A percentile compares a stretch with the other conserved stretches of the same genome.
These are phyloP conservation scores for Arenaria interpres DNA, from an alignment of 2,113 vertebrate genomes.

Conservation along the genomic window DNA sequence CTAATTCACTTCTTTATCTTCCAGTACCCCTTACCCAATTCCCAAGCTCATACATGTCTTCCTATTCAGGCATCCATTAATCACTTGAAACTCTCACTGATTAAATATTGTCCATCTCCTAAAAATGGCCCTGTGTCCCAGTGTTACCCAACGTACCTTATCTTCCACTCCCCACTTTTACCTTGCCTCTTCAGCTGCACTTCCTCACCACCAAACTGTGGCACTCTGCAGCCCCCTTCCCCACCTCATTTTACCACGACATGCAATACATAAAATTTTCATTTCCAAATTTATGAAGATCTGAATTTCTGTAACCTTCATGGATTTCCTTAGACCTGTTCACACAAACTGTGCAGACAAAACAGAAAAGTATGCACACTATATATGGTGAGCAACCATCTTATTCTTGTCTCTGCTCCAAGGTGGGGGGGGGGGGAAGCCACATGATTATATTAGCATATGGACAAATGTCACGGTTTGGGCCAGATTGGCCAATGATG, in stretches of 20 bases:
- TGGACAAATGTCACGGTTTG: too few species aligned
- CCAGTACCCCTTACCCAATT: not conserved
- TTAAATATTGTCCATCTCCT: not conserved
- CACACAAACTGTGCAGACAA: not conserved
- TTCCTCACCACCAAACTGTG: not conserved
- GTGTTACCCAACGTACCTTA: not conserved
- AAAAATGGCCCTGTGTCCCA: fast-evolving
- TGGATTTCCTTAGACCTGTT: not conserved
- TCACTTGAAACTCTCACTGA: not conserved
- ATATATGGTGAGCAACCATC: not conserved
- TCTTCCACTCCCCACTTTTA: not conserved
- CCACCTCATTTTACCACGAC: not conserved
- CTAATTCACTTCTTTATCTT: not conserved
- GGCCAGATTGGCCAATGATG: too few species aligned
- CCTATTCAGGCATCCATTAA: not conserved
- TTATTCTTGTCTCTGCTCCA: not conserved
- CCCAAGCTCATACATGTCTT: not conserved
- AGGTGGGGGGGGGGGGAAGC: not conserved
- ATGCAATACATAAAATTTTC: not conserved
- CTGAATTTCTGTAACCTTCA: not conserved
- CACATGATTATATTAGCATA: too few species aligned
- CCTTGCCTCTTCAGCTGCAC: not conserved
- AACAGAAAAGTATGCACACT: not conserved
- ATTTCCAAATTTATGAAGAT: not conserved
- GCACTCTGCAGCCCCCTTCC: not conserved